phyloP scores from a whole-genome alignment of 2,888 invertebrate species.

The Pemphredon lugubris region DNA sequence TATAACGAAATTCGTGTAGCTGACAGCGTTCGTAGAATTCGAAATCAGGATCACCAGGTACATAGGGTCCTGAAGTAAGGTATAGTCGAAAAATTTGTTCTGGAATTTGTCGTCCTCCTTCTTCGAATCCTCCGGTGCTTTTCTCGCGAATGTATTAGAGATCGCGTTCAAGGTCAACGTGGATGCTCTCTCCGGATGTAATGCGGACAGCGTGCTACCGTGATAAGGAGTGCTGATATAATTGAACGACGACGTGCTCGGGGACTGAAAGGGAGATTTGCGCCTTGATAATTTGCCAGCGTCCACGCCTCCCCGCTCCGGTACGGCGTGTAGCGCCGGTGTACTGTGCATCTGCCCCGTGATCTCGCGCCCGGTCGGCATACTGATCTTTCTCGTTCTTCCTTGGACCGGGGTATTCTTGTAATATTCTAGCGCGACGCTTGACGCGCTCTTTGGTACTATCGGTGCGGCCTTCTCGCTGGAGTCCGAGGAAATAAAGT shows the following conservation, averaged over 20 bases:
- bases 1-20: conserved; percentile 93
- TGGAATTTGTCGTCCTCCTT: conserved; percentile 75
- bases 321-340: conserved; percentile 86
- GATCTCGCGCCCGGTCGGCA: conserved; percentile 83
- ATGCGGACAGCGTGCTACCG: conserved; percentile 89
- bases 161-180: conserved; percentile 89
- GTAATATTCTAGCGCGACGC: conserved; percentile 85
- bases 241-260: conserved; percentile 91
- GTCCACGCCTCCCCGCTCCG: conserved; percentile 84
- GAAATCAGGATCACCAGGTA: conserved; percentile 92
- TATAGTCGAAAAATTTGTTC: conserved; percentile 88
- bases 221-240: conserved; percentile 93
- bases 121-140: conserved; percentile 70
- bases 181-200: conserved; percentile 89
- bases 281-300: conserved; percentile 67
- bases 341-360: conserved; percentile 85
- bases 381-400: conserved; percentile 84
- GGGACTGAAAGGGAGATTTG: conserved; percentile 84
- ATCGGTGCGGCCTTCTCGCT: conserved; percentile 66
- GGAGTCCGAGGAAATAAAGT: conserved; percentile 44
- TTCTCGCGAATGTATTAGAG: conserved; percentile 82
- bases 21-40: conserved; percentile 92
- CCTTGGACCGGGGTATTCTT: conserved; percentile 78
- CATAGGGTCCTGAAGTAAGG: conserved; percentile 89
- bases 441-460: conserved; percentile 85